Evolutionary conservation across 2,888 invertebrate species (phyloP).

Genomic region (Drosophila kambysellisi): DNA sequence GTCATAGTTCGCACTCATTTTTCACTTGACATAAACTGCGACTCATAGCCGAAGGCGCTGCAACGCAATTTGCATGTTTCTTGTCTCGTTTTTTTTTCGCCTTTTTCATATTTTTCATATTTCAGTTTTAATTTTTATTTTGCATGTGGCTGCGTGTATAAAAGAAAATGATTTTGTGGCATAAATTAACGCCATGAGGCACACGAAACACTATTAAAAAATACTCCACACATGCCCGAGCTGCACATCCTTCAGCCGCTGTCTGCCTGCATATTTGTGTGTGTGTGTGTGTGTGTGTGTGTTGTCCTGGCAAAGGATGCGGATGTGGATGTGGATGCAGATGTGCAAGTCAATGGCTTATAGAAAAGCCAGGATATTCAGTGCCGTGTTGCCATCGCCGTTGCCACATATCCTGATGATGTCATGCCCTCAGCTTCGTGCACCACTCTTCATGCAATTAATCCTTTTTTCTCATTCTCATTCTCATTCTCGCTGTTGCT

Average conservation of each 20-base stretch:
- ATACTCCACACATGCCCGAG: slow-evolving; percentile 67
- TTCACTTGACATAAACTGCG: slow-evolving; percentile 77
- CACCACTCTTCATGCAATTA: slow-evolving; percentile 69
- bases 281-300: slow-evolving; percentile 12
- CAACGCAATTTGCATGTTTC: slow-evolving; percentile 78
- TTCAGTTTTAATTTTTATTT: slow-evolving; percentile 76
- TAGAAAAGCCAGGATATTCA: slow-evolving; percentile 77
- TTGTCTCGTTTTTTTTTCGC: slow-evolving; percentile 7
- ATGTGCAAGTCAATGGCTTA: slow-evolving; percentile 78
- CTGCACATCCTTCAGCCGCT: slow-evolving; percentile 51
- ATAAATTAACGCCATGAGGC: slow-evolving; percentile 83
- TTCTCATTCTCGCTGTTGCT: slow-evolving; percentile 20
- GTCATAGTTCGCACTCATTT: slow-evolving; percentile 80
- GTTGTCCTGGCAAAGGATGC: slow-evolving; percentile 68
- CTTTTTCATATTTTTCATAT: slow-evolving; percentile 46
- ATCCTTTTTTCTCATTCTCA: slow-evolving; percentile 70
- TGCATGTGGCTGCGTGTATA: slow-evolving; percentile 72
- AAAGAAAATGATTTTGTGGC: slow-evolving; percentile 84
- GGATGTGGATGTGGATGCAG: slow-evolving; percentile 50
- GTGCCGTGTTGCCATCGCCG: slow-evolving; percentile 41
- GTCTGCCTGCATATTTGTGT: slow-evolving; percentile 6
- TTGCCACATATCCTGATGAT: slow-evolving; percentile 35
- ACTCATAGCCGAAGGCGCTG: slow-evolving; percentile 69
- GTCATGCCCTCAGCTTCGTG: slow-evolving; percentile 38
- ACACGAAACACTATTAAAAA: slow-evolving; percentile 83